phyloP scores from a whole-genome alignment of 2,113 vertebrate genomes.

The Lophius piscatorius region DNA sequence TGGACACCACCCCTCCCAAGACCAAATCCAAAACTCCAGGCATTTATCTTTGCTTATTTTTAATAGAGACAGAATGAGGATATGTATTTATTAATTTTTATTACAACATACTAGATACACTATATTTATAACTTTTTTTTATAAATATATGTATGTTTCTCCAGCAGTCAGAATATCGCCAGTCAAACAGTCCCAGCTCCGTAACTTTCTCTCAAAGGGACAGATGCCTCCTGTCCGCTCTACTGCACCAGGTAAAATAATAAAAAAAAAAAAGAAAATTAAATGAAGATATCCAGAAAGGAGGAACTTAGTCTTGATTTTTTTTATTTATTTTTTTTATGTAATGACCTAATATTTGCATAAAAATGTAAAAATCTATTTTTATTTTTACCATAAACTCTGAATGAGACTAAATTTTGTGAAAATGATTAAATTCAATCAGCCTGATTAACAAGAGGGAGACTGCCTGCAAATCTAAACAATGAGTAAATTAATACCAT shows the following conservation, averaged over 20 bases:
- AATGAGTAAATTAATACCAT: not conserved
- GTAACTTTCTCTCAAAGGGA: slow-evolving; percentile 94
- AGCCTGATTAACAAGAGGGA: not conserved
- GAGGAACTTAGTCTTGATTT: not conserved
- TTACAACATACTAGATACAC: not conserved
- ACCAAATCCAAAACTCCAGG: slow-evolving; percentile 81
- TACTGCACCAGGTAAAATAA: slow-evolving; percentile 91
- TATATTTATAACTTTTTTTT: no score
- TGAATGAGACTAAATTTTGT: not conserved
- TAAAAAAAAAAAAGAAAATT: no score
- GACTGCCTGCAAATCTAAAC: no score
- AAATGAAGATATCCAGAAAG: no score
- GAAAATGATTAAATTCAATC: not conserved
- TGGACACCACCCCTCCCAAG: slow-evolving; percentile 81
- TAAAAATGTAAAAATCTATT: not conserved
- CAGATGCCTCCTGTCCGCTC: slow-evolving; percentile 92
- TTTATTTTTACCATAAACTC: not conserved
- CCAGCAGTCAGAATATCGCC: slow-evolving; percentile 87
- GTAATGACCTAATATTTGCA: not conserved
- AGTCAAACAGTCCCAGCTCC: slow-evolving; percentile 89
- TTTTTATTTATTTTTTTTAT: not conserved
- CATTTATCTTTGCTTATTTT: slow-evolving; percentile 55
- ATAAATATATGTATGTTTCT: not conserved
- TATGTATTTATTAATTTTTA: no score
- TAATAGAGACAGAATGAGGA: no score